These are phyloP conservation scores for Auanema freiburgensis DNA, from an alignment of 2,888 invertebrate genomes.

Conservation along the genomic window DNA sequence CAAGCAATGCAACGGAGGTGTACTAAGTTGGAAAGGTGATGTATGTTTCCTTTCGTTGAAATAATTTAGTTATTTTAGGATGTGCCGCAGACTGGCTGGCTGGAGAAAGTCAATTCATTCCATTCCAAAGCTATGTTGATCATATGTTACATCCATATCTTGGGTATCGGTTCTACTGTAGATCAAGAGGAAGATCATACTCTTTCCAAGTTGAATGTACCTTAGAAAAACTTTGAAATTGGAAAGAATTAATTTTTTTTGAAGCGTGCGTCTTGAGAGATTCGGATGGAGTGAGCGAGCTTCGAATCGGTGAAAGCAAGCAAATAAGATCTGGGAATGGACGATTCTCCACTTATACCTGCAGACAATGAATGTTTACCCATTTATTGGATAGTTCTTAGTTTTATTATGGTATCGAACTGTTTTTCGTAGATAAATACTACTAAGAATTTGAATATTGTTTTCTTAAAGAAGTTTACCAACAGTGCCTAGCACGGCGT, in stretches of 20 bases:
- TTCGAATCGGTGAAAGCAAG: constrained; percentile 6
- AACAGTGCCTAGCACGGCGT: no score
- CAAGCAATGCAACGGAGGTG: no score
- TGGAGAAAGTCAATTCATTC: constrained; percentile 4
- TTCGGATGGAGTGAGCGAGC: not conserved
- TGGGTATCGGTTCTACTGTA: constrained; percentile 6
- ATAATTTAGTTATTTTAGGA: not conserved
- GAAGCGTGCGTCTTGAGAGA: no score
- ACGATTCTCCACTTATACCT: not conserved
- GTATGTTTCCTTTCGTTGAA: no score
- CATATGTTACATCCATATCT: constrained; percentile 1
- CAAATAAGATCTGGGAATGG: not conserved
- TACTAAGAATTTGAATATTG: no score
- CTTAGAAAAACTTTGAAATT: no score
- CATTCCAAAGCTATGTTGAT: constrained; percentile 5
- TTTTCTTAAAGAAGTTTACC: no score
- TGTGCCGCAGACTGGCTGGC: constrained; percentile 10
- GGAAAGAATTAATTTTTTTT: no score
- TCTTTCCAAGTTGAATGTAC: constrained; percentile 3
- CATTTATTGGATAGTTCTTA: no score
- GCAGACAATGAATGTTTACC: not conserved
- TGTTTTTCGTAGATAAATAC: no score
- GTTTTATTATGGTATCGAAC: no score
- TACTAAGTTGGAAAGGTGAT: no score
- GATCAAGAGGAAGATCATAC: constrained; percentile 3